These are phyloP conservation scores for Myxocyprinus asiaticus DNA, from an alignment of 2,113 vertebrate species.

Conservation along the genomic window DNA sequence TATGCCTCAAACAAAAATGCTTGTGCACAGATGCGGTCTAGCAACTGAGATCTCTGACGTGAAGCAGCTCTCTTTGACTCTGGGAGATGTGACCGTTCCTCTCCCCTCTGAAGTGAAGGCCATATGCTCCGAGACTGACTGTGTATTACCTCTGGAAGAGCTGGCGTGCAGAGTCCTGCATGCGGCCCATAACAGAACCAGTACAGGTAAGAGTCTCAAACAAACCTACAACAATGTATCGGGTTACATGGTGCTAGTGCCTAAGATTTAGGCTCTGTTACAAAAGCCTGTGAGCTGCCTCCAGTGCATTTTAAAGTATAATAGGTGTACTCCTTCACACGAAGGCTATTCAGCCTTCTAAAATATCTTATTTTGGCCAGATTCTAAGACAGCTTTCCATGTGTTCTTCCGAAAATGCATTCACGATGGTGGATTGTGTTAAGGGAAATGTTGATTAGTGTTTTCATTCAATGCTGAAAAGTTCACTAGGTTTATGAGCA, in stretches of 20 bases:
- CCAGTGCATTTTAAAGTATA: neutral
- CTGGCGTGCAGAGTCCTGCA: constrained; percentile 86
- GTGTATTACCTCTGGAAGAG: constrained; percentile 89
- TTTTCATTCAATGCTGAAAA: no score
- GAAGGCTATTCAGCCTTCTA: no score
- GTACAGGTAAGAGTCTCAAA: constrained; percentile 72
- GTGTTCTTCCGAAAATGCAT: neutral
- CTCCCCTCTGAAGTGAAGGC: constrained; percentile 91
- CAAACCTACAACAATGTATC: neutral
- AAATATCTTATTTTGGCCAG: no score
- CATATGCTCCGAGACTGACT: constrained; percentile 82
- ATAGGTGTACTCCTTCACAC: no score
- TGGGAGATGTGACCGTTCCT: constrained; percentile 79
- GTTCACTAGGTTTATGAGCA: no score
- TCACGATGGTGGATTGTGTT: neutral
- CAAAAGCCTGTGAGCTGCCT: neutral
- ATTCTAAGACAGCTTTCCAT: no score
- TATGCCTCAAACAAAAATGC: neutral
- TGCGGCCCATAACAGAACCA: constrained; percentile 65
- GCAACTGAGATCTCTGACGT: constrained; percentile 74
- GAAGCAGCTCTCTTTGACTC: constrained; percentile 78
- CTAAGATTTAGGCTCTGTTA: neutral
- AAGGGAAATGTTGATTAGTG: no score
- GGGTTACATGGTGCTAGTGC: neutral
- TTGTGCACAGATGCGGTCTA: constrained; percentile 84